Percentiles rank a stretch among this genome's conserved stretches.
These are phyloP conservation scores for Ptilorrhoa leucosticta DNA, from an alignment of 2,113 vertebrate genomes.

Conservation along the genomic window DNA sequence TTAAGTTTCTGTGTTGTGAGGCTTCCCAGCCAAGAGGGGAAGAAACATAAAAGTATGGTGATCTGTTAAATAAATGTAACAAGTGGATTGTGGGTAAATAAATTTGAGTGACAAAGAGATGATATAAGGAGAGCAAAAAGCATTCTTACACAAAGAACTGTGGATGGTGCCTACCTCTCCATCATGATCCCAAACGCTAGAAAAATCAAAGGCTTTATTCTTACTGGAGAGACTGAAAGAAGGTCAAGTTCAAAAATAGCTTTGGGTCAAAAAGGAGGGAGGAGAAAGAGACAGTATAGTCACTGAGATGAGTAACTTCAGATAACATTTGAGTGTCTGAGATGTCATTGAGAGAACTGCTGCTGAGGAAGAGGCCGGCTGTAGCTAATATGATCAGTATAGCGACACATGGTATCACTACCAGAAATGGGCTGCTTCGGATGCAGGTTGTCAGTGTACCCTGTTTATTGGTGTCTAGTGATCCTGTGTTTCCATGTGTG, in stretches of 20 bases:
- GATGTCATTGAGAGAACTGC: neutral
- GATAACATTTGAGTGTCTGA: neutral
- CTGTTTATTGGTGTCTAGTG: neutral
- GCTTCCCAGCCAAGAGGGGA: neutral
- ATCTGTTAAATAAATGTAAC: neutral
- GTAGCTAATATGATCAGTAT: neutral
- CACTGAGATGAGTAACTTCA: neutral
- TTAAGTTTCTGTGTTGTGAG: neutral
- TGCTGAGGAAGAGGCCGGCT: neutral
- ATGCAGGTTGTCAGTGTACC: neutral
- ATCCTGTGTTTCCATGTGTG: neutral
- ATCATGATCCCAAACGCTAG: neutral
- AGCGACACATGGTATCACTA: neutral
- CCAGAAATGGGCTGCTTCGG: neutral
- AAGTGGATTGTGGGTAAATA: neutral
- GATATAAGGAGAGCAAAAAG: neutral
- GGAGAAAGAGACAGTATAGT: neutral
- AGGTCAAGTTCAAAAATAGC: neutral
- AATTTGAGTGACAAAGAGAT: neutral
- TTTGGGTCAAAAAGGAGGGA: constrained; percentile 1
- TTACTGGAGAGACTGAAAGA: neutral
- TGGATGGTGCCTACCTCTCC: neutral
- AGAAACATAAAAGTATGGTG: neutral
- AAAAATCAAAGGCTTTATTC: neutral
- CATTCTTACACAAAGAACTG: neutral